Evolutionary conservation across 2,888 invertebrate species (phyloP), one percentile per base, ranked within the genome.

Genomic region (Melikaiella ostensackeni): DNA sequence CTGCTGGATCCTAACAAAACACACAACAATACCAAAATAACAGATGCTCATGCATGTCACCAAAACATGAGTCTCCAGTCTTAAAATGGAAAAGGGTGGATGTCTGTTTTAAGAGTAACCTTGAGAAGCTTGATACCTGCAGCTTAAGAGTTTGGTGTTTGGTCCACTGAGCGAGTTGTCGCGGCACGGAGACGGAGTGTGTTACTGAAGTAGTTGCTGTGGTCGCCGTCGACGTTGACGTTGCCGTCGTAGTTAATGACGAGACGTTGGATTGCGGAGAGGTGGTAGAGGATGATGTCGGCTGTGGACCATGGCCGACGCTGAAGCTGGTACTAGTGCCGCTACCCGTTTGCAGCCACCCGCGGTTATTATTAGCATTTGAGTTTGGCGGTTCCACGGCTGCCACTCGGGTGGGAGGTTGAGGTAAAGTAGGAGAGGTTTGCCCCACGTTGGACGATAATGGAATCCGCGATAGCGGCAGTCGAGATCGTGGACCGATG

Each of bases 91-190:
- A 61, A 30, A 30, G 8, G 27, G 16, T 42, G 61, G 19, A 35
- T 24, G 21, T 63, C n/a, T 63, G 33, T 30, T 63, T 63, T n/a
- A 33, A 35, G 62, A 62, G 62, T 62, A 62, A 62, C 35, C 62
- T 62, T 62, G 62, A 70, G 19, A 21, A 63, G n/a, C 62, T 35
- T 33, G n/a, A 70, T 88, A 90, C 90, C 90, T 90, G 90, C 78
- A 90, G 88, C 86, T 88, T 89, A 79, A 89, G 88, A 81, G 90
- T 90, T 79, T 90, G 90, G 82, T 90, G 90, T 84, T 90, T 90
- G 77, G 89, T 90, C 90, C 90, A 90, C 88, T 90, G 90, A 75
- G 89, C 89, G 84, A 84, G 85, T 81, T 87, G 88, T 73, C 86
- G 87, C 80, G 88, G 88, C 79, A 88, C 89, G 81, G 87, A 87